Conservation (phyloP, 2,797 vertebrate species). For the Coranthus polyacanthus region DNA sequence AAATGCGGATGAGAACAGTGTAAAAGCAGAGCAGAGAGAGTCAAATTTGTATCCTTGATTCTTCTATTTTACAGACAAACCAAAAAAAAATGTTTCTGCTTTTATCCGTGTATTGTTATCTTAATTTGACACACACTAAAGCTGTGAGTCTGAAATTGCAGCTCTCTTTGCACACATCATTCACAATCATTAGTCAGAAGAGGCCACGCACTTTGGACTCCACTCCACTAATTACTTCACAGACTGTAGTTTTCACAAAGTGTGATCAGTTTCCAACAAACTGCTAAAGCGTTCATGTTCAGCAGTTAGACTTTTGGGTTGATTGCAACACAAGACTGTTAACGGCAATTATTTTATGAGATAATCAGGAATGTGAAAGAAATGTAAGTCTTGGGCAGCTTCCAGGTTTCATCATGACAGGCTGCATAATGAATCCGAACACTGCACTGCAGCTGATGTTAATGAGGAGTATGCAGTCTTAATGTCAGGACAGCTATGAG, state of each 20-base stretch:
- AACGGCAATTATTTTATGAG: slow-evolving; percentile 5
- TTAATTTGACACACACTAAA: neutral
- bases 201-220: slow-evolving; percentile 7
- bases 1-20: slow-evolving; percentile 25
- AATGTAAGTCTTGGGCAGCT: slow-evolving; percentile 25
- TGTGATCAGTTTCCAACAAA: slow-evolving; percentile 29
- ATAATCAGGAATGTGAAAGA: slow-evolving; percentile 19
- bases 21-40: slow-evolving; percentile 9
- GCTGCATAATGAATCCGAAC: slow-evolving; percentile 41
- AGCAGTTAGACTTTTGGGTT: slow-evolving; percentile 26
- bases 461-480: slow-evolving; percentile 38
- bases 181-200: slow-evolving; percentile 18
- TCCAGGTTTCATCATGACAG: slow-evolving; percentile 34
- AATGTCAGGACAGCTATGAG: slow-evolving; percentile 49
- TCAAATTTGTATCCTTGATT: slow-evolving; percentile 38
- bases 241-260: slow-evolving; percentile 31
- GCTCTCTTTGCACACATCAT: slow-evolving; percentile 9
- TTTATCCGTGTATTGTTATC: neutral
- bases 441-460: slow-evolving; percentile 43
- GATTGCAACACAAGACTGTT: slow-evolving; percentile 34
- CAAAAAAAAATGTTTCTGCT: too few species aligned
- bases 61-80: neutral
- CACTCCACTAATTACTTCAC: slow-evolving; percentile 15
- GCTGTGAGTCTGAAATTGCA: slow-evolving; percentile 21
- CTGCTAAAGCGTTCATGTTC: neutral